A percentile compares a stretch with the other conserved stretches of the same genome.
Evolutionary conservation across 2,113 vertebrate genomes (phyloP).

Genomic region (Cebidichthys violaceus): DNA sequence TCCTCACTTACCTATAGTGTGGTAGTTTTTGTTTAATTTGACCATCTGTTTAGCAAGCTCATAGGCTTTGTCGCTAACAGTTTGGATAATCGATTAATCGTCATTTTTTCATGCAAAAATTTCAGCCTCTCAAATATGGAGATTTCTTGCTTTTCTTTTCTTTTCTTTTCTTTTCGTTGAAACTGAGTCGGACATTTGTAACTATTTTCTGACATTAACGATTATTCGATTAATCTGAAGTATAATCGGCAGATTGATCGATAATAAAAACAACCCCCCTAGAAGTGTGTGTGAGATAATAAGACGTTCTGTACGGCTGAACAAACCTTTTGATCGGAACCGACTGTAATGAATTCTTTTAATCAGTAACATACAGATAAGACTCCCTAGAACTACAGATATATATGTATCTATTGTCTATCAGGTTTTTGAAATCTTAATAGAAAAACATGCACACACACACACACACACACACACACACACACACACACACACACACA

Average conservation of each 20-base stretch:
- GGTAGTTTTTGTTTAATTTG: not conserved
- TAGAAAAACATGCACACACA: not conserved
- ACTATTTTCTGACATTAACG: not conserved
- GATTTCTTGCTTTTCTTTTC: not conserved
- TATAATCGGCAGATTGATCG: not conserved
- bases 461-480: conserved; percentile 1
- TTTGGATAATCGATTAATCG: too few species aligned
- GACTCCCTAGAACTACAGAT: conserved; percentile 1
- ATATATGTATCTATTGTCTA: conserved; percentile 10
- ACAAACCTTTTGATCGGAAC: conserved; percentile 6
- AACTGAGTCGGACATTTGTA: not conserved
- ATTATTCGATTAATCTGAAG: not conserved
- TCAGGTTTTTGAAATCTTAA: conserved; percentile 19
- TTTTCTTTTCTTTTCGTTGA: not conserved
- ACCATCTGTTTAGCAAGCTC: not conserved
- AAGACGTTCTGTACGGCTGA: not conserved
- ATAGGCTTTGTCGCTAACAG: too few species aligned
- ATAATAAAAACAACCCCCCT: not conserved
- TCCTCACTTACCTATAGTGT: not conserved
- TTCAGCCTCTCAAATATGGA: not conserved
- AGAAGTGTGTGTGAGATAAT: not conserved
- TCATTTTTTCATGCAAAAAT: not conserved
- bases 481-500: not conserved
- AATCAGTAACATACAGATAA: conserved; percentile 4
- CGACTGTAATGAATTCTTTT: conserved; percentile 2